Percentiles rank a stretch among this genome's conserved stretches.
These are phyloP conservation scores for Bombyx mandarina DNA, from an alignment of 1,140 invertebrate genomes.

Conservation along the genomic window DNA sequence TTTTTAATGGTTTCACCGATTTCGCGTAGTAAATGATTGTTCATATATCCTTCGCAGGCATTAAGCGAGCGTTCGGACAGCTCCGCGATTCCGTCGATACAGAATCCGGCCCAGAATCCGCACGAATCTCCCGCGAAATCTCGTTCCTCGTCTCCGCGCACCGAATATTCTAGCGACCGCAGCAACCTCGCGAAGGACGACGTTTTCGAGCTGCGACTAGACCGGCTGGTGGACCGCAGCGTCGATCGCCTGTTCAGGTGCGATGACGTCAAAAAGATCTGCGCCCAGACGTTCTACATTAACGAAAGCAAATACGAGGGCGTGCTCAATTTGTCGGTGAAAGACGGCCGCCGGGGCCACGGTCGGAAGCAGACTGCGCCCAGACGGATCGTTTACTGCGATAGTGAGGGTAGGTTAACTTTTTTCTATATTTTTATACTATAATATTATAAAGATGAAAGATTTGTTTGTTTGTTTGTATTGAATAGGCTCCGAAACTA, in stretches of 20 bases:
- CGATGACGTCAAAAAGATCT: slow-evolving; percentile 32
- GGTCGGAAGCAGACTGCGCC: slow-evolving; percentile 55
- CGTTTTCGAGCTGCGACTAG: slow-evolving; percentile 52
- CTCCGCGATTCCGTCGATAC: slow-evolving; percentile 33
- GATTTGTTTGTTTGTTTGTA: no score
- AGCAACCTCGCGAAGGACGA: slow-evolving; percentile 20
- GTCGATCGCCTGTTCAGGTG: slow-evolving; percentile 51
- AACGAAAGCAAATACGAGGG: slow-evolving; percentile 22
- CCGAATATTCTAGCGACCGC: no score
- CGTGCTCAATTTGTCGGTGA: slow-evolving; percentile 50
- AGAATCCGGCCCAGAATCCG: slow-evolving; percentile 16
- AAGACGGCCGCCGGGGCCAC: slow-evolving; percentile 38
- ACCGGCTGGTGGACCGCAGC: slow-evolving; percentile 49
- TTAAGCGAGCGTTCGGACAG: slow-evolving; percentile 38
- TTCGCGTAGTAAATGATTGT: neutral
- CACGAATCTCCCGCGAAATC: slow-evolving; percentile 23
- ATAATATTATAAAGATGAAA: no score
- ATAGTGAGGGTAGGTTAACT: slow-evolving; percentile 33
- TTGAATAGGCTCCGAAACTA: no score
- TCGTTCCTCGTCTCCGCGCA: no score
- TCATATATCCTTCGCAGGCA: slow-evolving; percentile 28
- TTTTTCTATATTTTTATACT: neutral
- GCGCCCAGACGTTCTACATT: slow-evolving; percentile 55
- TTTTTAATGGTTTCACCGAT: no score
- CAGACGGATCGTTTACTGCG: slow-evolving; percentile 36